Evolutionary conservation across 2,797 vertebrate species (phyloP).

Genomic region (Macrochelys suwanniensis): DNA sequence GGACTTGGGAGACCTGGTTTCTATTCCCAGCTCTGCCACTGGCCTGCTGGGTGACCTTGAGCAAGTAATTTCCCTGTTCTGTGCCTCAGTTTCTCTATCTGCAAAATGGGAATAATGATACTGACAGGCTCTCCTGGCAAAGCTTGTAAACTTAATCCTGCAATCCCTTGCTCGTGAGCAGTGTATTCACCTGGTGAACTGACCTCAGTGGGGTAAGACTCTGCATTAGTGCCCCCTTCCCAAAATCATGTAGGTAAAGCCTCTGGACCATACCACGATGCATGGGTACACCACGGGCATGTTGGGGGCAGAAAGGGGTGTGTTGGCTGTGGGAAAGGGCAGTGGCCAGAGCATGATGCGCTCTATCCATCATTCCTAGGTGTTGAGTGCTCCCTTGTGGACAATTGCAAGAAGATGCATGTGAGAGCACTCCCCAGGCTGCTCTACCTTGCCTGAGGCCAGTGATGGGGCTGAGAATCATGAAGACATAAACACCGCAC

Average conservation of each 20-base stretch:
- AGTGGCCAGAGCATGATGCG: not conserved
- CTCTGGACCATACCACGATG: not conserved
- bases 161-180: not conserved
- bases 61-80: no score
- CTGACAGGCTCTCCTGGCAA: not conserved
- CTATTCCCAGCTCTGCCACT: no score
- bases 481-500: not conserved
- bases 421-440: not conserved
- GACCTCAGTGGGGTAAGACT: constrained; percentile 3
- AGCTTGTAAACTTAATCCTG: constrained; percentile 6
- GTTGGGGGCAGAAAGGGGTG: not conserved
- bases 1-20: no score
- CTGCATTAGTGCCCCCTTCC: not conserved
- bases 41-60: no score
- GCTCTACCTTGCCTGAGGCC: not conserved
- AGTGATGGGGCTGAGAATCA: not conserved
- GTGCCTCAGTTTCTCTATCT: no score
- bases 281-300: not conserved
- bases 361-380: not conserved
- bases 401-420: not conserved
- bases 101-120: no score
- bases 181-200: not conserved
- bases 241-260: constrained; percentile 13
- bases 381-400: not conserved
- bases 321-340: not conserved